Evolutionary conservation across 2,113 vertebrate species (phyloP).

Genomic region (Gorsachius goisagi): DNA sequence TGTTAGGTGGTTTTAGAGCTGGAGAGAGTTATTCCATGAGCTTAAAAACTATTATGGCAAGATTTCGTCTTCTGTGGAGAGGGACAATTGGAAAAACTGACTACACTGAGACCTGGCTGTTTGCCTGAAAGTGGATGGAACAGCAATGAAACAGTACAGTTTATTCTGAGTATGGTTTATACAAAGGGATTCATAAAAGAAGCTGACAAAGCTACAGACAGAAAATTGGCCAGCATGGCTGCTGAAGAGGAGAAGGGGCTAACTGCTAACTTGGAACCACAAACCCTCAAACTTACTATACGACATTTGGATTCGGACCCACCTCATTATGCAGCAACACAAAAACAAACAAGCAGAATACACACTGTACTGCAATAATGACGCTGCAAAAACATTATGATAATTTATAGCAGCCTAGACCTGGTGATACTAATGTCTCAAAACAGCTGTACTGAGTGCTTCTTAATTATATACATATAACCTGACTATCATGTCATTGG

Average conservation of each 20-base stretch:
- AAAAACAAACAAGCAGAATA: background rate
- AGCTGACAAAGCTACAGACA: background rate
- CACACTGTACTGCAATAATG: background rate
- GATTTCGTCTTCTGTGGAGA: background rate
- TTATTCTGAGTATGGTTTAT: background rate
- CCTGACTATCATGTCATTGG: background rate
- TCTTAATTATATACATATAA: background rate
- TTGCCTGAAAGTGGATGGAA: background rate
- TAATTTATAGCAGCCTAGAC: background rate
- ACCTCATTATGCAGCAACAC: background rate
- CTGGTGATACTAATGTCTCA: background rate
- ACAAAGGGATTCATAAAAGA: background rate
- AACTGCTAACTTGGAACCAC: background rate
- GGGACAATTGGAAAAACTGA: slow-evolving; percentile 39
- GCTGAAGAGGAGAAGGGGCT: background rate
- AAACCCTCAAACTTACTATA: background rate
- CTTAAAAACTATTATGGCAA: background rate
- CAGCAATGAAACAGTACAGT: background rate
- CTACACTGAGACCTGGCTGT: background rate
- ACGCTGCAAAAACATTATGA: background rate
- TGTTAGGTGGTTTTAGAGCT: background rate
- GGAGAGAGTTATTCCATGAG: background rate
- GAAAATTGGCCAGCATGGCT: background rate
- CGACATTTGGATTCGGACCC: background rate
- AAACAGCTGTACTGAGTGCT: background rate